Base-by-base conservation (phyloP, 2,113 vertebrate species). In the Pandion haliaetus region DNA sequence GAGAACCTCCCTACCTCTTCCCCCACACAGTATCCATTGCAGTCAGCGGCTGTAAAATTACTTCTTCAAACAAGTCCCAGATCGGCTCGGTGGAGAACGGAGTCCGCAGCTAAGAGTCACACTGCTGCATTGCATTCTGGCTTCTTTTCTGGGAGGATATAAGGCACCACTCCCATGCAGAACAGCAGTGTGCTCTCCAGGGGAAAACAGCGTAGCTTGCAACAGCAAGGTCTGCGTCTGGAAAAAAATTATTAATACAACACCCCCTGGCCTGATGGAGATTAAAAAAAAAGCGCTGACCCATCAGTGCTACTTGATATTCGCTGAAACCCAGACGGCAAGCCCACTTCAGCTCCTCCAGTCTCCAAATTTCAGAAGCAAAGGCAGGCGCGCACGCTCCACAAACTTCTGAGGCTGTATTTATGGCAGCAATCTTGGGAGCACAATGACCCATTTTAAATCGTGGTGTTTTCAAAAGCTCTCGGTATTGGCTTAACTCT, bases 1-100 rank as follows among this genome's bases (percentile, higher is more conserved):
- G n/a, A 93, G 34, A 79, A 93, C 82, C 81, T 65, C 95, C 84
- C 87, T 89, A 93, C 91, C 87, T 97, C 84, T 94, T 89, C 54
- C 45, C 70, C 10, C 40, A 52, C 69, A 79, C 8, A 78, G 77
- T 20, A 54, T 86, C 91, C 88, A 78, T 19, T 67, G 80, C 69
- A 85, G 78, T 79, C 79, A 82, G 59, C 2, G 1, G 82, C 71
- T 95, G 73, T 38, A 65, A 91, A 96, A 61, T 73, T 26, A 74
- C 84, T 63, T 72, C 91, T 91, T 77, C 55, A 59, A 73, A 65
- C n/a, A 61, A 80, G 49, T 86, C 44, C 80, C 70, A 38, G 76
- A 47, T 31, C 1, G 6, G 34, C 86, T 82, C 1, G 0, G 62
- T 45, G 78, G 82, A 87, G 88, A 73, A 34, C 0, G 3, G 81